Conservation (phyloP, 2,113 vertebrate genomes). For the Pygathrix nemaeus region DNA sequence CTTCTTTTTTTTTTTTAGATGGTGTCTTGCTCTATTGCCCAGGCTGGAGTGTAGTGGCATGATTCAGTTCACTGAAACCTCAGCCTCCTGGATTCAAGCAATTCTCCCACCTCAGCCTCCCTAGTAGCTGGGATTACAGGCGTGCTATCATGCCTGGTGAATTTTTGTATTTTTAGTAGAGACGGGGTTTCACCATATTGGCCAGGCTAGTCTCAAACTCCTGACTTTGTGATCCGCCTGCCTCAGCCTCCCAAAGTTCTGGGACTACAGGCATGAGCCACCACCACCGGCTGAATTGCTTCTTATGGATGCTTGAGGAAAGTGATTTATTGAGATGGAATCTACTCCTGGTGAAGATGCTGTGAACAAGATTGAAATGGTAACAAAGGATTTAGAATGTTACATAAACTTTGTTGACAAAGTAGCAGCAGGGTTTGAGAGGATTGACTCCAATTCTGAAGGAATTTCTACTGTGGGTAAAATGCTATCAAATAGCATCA, state of each 20-base stretch:
- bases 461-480: not conserved
- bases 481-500: not conserved
- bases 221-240: not conserved
- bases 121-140: not conserved
- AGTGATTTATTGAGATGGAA: not conserved
- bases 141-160: not conserved
- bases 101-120: not conserved
- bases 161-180: not conserved
- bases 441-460: not conserved
- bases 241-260: no score
- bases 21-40: not conserved
- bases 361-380: not conserved
- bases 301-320: not conserved
- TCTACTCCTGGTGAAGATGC: not conserved
- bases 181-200: not conserved
- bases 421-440: not conserved
- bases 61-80: not conserved
- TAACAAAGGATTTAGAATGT: not conserved
- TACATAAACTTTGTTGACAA: not conserved
- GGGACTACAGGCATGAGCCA: not conserved
- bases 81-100: not conserved
- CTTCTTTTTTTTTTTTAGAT: not conserved
- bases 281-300: not conserved
- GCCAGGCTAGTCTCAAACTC: not conserved
- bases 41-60: not conserved